Evolutionary conservation across 2,113 vertebrate species (phyloP).

Genomic region (Electrona antarctica): DNA sequence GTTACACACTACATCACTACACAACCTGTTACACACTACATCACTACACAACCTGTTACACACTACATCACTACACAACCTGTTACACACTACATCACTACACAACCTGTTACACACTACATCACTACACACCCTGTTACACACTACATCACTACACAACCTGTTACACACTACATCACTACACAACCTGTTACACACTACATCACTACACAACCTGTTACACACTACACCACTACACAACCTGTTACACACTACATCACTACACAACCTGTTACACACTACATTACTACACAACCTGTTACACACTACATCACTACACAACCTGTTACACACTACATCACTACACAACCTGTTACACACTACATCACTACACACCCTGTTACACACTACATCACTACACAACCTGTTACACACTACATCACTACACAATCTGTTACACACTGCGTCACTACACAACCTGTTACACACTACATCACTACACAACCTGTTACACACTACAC

Average conservation of each 20-base stretch:
- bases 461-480: not conserved
- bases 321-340: not conserved
- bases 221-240: slow-evolving; percentile 20
- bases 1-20: not conserved
- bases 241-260: not conserved
- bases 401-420: not conserved
- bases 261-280: not conserved
- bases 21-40: not conserved
- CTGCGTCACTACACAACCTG: not conserved
- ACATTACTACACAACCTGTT: not conserved
- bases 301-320: not conserved
- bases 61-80: not conserved
- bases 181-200: not conserved
- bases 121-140: not conserved
- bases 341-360: not conserved
- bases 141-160: not conserved
- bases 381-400: not conserved
- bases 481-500: too few species aligned
- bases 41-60: not conserved
- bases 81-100: not conserved
- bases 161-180: not conserved
- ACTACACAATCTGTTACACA: not conserved
- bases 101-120: not conserved
- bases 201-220: too few species aligned
- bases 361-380: not conserved